Evolutionary conservation across 1,140 invertebrate genomes (phyloP).

Genomic region (Macrobrachium nipponense): DNA sequence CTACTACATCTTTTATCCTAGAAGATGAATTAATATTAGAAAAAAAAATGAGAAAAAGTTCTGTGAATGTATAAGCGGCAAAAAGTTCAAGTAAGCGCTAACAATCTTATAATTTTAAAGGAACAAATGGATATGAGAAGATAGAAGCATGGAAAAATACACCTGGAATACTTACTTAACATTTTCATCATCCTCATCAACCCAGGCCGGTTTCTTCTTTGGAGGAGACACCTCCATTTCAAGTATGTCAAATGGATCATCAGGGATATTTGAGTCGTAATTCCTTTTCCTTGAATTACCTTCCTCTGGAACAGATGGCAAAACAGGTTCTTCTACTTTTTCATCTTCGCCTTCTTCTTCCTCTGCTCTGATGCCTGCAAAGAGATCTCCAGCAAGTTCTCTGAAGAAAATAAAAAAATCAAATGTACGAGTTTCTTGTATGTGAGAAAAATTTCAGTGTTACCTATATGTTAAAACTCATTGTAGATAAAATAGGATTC

Average conservation of each 20-base stretch:
- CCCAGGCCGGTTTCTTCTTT: slow-evolving; percentile 29
- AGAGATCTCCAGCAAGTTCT: neutral
- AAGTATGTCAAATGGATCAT: slow-evolving; percentile 18
- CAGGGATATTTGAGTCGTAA: neutral
- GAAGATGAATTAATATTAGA: neutral
- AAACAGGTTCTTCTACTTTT: neutral
- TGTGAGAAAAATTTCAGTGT: too few relatives aligned
- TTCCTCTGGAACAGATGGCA: neutral
- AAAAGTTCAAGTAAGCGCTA: too few relatives aligned
- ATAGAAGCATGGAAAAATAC: too few relatives aligned
- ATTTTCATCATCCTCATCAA: slow-evolving; percentile 46
- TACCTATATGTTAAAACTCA: too few relatives aligned
- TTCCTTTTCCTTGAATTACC: neutral
- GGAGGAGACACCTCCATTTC: neutral
- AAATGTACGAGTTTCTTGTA: too few relatives aligned
- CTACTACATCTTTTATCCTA: slow-evolving; percentile 46
- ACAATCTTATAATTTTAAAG: too few relatives aligned
- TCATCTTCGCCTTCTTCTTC: neutral
- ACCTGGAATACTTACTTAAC: neutral
- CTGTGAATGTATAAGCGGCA: too few relatives aligned
- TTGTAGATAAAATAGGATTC: too few relatives aligned
- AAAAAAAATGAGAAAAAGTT: too few relatives aligned
- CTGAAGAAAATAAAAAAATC: neutral
- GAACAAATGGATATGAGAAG: too few relatives aligned
- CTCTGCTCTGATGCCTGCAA: neutral